Base-by-base conservation (phyloP, 2,888 invertebrate species). In the Petrophora chlorosata region DNA sequence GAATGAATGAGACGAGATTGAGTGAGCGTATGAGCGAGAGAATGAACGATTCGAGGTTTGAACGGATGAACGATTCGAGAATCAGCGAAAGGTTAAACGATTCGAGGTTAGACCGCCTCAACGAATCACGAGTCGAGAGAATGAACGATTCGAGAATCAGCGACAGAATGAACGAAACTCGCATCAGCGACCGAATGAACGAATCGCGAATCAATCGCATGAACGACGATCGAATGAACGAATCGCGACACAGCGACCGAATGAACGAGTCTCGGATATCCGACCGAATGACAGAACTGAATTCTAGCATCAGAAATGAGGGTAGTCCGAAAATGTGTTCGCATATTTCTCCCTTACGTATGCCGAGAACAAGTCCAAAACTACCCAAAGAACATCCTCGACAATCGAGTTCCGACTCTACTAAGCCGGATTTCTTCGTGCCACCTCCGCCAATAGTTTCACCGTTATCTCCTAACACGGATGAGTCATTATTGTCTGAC, bases 401-500 rank as follows among this genome's bases (percentile, higher is more conserved):
- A 22, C 59, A 54, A 13, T 36, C 43, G 13, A 53, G 45, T 16
- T 39, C 40, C 5, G 59, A 59, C 2, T 36, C 56, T 0, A 9
- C 14, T 5, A 85, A 82, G 43, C 67, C 76, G 0, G 84, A 86
- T 1, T 85, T 84, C 42, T 84, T 81, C 51, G 71, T 70, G 0
- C 78, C 79, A 0, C 78, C 78, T 0, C 77, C 77, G 0, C 70
- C 79, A 8, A 67, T 72, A 48, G 70, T 79, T 3, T 85, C 87
- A 0, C 87, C 88, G 1, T 28, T 89, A 56, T 84, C 89, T 0
- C 89, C 89, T 1, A 88, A 85, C 8, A 88, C 86, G 0, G 90
- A 90, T 45, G 88, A 90, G 52, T 85, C 88, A 3, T 65, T 88
- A 38, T 57, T 89, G 17, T 85, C 86, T 59, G 85, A 83, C 13